Evolutionary conservation across 1,140 invertebrate genomes (phyloP).

Genomic region (Stratiolaelaps scimitus): DNA sequence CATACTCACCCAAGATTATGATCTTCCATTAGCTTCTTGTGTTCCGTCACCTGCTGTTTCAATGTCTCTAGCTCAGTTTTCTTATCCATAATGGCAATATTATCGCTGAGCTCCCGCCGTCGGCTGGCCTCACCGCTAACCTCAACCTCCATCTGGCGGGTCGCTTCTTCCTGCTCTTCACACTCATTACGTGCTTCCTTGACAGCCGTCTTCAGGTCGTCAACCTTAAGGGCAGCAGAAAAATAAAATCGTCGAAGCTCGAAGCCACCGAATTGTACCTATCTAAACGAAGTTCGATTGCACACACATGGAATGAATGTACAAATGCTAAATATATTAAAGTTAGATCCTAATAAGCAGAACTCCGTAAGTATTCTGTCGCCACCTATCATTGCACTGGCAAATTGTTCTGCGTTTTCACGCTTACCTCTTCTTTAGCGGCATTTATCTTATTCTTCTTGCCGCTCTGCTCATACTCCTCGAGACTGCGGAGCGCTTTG

Average conservation of each 20-base stretch:
- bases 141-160: constrained; percentile 9
- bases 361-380: too few species aligned
- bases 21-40: background rate
- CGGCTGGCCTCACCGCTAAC: background rate
- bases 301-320: too few species aligned
- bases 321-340: too few species aligned
- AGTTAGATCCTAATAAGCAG: too few species aligned
- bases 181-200: background rate
- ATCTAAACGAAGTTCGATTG: too few species aligned
- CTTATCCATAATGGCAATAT: constrained; percentile 5
- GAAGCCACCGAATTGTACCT: too few species aligned
- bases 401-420: too few species aligned
- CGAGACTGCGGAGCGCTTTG: constrained; percentile 1
- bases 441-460: constrained; percentile 15
- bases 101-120: constrained; percentile 3
- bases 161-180: constrained; percentile 2
- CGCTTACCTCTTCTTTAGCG: constrained; percentile 7
- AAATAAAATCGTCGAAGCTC: too few species aligned
- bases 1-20: background rate
- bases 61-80: background rate
- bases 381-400: too few species aligned
- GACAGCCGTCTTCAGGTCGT: background rate
- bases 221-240: too few species aligned
- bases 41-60: background rate
- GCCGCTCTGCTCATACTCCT: constrained; percentile 12